Evolutionary conservation across 2,888 invertebrate genomes (phyloP), one percentile per base, ranked within the genome.

Genomic region (Dinocampus coccinellae): DNA sequence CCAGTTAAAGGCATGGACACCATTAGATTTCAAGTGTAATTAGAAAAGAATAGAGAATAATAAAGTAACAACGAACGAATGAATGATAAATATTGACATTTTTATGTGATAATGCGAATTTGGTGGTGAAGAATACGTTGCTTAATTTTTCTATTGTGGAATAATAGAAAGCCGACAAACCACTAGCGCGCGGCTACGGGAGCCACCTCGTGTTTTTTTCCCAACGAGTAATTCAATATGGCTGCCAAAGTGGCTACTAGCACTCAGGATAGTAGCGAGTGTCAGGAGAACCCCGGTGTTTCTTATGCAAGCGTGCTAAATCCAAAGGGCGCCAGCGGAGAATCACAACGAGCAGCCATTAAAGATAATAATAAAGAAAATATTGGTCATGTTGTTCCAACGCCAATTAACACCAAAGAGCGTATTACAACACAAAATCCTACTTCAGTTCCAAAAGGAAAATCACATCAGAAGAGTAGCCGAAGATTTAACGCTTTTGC

Each of bases 271-370:
- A 70, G 81, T 76, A 78, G 58, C 72, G 81, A 84, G 20, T 74
- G 76, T 0, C 81, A 82, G 20, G 83, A 81, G 74, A 79, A 77
- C 73, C 80, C 83, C 55, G 84, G 89, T 84, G 87, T 88, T 78
- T 90, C 87, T 11, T 87, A 89, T 84, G 89, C 87, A 36, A 86
- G 89, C 75, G 85, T 87, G 80, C 88, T 90, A 80, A 91, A 90
- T 88, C 91, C 91, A 85, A 89, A 90, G 81, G 88, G 89, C 83
- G 89, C 89, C n/a, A 20, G 0, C 85, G 89, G 90, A 77, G 92
- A 92, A 82, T 93, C 93, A 69, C 93, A 89, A 86, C 91, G 92
- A 78, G 92, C 93, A 84, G 90, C 92, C 84, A 92, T 66, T 34
- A 85, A 89, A 79, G 90, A 90, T 69, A 90, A 90, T 81, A 91